Evolutionary conservation across 30 jellyfish, hydroid and myxozoan genomes (phyloP), one percentile per base, ranked within the genome.

Genomic region (Hydractinia symbiolongicarpus): DNA sequence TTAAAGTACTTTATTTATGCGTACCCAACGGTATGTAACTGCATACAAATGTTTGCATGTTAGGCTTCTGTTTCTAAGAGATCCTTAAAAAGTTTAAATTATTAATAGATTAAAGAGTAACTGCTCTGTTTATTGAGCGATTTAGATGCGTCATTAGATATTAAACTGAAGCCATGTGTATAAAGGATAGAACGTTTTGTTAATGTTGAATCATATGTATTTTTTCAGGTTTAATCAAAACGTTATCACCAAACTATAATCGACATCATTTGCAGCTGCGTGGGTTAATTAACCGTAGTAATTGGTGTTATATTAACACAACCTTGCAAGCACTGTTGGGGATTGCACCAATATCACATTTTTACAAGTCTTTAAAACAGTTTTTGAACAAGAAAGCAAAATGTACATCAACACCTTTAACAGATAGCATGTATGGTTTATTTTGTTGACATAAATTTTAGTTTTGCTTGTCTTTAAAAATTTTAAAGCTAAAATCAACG

Each of bases 241-340:
- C 51, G 9, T 40, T 61, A 14, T 9, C 40, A 19, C 72, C 73
- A 53, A 68, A 79, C 66, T 79, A 10, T 57, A 16, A 54, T 11
- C 84, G 83, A 49, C 87, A 79, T 79, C 87, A 79, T 20, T 53
- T 91, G 52, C 96, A 88, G 81, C 76, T 94, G 17, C 92, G 99
- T 30, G 99, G 99, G 17, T 82, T 94, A 86, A 82, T 94, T 50
- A 94, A 94, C 83, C 80, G 95, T 61, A 88, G 95, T 40, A 94
- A 94, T 62, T 94, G 99, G 99, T 94, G 99, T 73, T 94, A 86
- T 86, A 94, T 94, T 75, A 94, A 94, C 79, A 95, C 99, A 4
- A 88, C 99, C 6, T 82, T 94, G 77, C 99, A 94, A 79, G 95
- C 96, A 5, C 83, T 94, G 8, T 91, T 94, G 54, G 96, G 95